Evolutionary conservation across 2,797 vertebrate species (phyloP), one percentile per base, ranked within the genome.

Genomic region (Peromyscus melanophrys): DNA sequence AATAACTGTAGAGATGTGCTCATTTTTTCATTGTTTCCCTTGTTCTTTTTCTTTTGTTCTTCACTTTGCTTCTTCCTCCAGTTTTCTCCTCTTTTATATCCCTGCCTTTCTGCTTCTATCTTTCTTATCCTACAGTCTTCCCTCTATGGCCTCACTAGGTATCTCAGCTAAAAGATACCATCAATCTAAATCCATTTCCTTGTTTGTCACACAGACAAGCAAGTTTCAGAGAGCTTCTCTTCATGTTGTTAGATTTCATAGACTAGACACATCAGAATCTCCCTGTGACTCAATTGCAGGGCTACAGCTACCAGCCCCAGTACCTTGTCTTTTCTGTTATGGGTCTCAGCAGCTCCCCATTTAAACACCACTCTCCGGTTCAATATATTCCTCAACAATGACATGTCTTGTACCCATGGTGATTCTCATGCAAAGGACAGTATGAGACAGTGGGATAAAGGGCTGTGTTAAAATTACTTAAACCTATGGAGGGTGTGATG

Each of bases 201-300:
- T 0, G 0, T 25, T 55, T 34, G 4, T 12, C 37, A 43, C 27
- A 27, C 6, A 10, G 31, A 77, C 49, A 78, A 90, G 31, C 88
- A 31, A 49, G 13, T 61, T 89, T 63, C 71, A 76, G 29, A 77
- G 57, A 63, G 43, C 7, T 3, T 89, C 2, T 69, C 29, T 69
- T 43, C 25, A 19, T 12, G 21, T 16, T n/a, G 46, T 16, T 65
- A 7, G 34, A n/a, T n/a, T 31, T 76, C 40, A 57, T 11, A 59
- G 49, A 78, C 80, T 37, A 14, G 61, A 23, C 1, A 2, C 2
- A 19, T 4, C 40, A 14, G 10, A 59, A 3, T 40, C 29, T 76
- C 6, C 1, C 34, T 0, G 0, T 17, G 3, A 31, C 7, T 49
- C 27, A 40, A 0, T 7, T 77, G 16, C 40, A 16, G 2, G 37